These are phyloP conservation scores for Poeciliopsis prolifica DNA, from an alignment of 2,113 vertebrate species.

Conservation along the genomic window DNA sequence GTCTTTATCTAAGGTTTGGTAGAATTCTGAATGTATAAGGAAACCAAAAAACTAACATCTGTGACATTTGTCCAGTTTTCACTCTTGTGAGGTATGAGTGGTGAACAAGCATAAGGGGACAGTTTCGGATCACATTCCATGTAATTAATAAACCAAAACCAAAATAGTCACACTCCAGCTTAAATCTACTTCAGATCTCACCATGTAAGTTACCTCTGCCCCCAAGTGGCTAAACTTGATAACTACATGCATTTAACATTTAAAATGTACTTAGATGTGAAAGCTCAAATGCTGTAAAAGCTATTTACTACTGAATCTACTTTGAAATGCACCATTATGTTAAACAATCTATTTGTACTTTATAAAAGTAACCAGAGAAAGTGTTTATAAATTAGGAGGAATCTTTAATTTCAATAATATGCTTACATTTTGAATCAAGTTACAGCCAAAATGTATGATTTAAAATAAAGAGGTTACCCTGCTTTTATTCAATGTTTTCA, in stretches of 20 bases:
- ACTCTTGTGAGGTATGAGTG: slow-evolving; percentile 72
- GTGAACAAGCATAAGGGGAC: slow-evolving; percentile 11
- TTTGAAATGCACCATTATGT: neutral
- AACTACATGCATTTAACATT: slow-evolving; percentile 57
- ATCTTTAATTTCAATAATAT: neutral
- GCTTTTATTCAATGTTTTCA: neutral
- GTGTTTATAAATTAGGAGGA: neutral
- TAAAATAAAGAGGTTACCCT: neutral
- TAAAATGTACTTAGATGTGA: slow-evolving; percentile 2
- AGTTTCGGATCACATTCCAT: slow-evolving; percentile 72
- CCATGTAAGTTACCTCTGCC: slow-evolving; percentile 79
- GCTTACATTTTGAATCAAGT: neutral
- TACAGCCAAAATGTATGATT: slow-evolving; percentile 2
- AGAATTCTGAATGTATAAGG: slow-evolving; percentile 64
- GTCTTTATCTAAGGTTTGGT: slow-evolving; percentile 50
- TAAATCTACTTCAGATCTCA: slow-evolving; percentile 22
- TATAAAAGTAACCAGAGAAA: neutral
- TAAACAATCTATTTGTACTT: neutral
- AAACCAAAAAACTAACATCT: slow-evolving; percentile 58
- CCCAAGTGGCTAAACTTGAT: slow-evolving; percentile 73
- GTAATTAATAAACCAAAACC: slow-evolving; percentile 62
- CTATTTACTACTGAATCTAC: neutral
- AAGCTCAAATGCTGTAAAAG: neutral
- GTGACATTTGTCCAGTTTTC: slow-evolving; percentile 70
- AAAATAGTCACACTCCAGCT: slow-evolving; percentile 25